A percentile compares a stretch with the other conserved stretches of the same genome.
phyloP scores from a whole-genome alignment of 2,113 vertebrate species.

The Fulica atra region DNA sequence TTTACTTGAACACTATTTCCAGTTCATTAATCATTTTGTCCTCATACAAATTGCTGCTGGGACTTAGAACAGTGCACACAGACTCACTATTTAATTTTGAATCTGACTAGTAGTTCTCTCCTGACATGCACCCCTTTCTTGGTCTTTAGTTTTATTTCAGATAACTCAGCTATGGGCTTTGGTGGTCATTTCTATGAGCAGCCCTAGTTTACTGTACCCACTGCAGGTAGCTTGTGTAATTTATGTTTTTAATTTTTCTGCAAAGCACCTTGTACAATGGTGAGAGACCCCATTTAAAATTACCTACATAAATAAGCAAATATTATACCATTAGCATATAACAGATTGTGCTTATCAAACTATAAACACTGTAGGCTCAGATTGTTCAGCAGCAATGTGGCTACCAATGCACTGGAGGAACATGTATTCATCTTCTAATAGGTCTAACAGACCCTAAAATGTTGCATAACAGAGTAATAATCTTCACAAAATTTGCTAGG shows the following conservation, averaged over 20 bases:
- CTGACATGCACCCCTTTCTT: neutral
- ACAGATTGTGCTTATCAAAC: neutral
- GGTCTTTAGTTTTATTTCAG: neutral
- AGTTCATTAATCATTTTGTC: neutral
- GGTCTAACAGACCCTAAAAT: neutral
- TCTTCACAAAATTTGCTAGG: neutral
- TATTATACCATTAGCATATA: conserved; percentile 2
- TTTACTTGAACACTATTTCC: neutral
- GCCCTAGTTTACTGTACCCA: neutral
- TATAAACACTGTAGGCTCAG: neutral
- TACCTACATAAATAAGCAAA: conserved; percentile 38
- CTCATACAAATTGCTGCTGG: neutral
- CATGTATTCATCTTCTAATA: neutral
- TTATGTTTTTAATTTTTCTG: conserved; percentile 45
- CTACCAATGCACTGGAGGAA: neutral
- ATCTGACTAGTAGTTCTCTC: neutral
- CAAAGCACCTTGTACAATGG: neutral
- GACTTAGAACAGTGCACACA: neutral
- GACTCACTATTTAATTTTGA: neutral
- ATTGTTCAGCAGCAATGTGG: neutral
- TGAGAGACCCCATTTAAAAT: conserved; percentile 11
- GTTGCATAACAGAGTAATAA: neutral
- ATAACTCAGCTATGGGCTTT: neutral
- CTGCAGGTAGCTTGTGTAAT: conserved; percentile 3
- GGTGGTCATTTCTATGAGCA: conserved; percentile 1